Evolutionary conservation across 2,888 invertebrate genomes (phyloP).

Genomic region (Petrolisthes cinctipes): DNA sequence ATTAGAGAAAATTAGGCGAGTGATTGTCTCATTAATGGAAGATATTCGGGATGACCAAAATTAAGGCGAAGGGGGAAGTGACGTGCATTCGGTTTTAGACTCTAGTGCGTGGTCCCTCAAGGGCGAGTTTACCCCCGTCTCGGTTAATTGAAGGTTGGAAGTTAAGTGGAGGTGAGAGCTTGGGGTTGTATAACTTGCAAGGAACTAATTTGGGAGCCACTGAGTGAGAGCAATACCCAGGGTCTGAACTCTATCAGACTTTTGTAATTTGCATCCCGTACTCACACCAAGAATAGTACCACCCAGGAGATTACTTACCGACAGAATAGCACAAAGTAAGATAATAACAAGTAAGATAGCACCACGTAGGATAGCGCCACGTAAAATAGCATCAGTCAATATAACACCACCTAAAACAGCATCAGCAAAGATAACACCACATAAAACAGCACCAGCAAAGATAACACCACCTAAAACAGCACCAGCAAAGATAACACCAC

Average conservation of each 20-base stretch:
- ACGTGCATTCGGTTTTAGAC: not conserved
- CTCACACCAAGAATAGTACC: not conserved
- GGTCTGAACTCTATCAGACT: not conserved
- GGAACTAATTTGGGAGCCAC: not conserved
- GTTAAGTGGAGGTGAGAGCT: not conserved
- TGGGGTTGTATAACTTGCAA: not conserved
- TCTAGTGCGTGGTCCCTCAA: not conserved
- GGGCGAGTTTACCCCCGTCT: not conserved
- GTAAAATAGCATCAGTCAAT: too few relatives aligned
- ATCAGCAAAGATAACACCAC: too few relatives aligned
- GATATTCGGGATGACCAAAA: constrained; percentile 3
- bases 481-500: too few relatives aligned
- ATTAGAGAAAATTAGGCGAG: constrained; percentile 16
- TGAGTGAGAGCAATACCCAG: not conserved
- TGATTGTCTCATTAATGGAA: not conserved
- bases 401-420: too few relatives aligned
- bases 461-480: too few relatives aligned
- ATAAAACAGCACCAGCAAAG: too few relatives aligned
- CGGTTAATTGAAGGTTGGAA: not conserved
- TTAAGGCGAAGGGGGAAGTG: not conserved
- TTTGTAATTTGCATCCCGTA: not conserved
- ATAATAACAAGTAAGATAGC: too few relatives aligned
- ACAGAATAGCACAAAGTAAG: too few relatives aligned
- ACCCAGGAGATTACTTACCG: too few relatives aligned
- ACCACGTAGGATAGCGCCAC: too few relatives aligned